Evolutionary conservation across 1,140 invertebrate genomes (phyloP), one percentile per base, ranked within the genome.

Genomic region (Trichoplusia ni): DNA sequence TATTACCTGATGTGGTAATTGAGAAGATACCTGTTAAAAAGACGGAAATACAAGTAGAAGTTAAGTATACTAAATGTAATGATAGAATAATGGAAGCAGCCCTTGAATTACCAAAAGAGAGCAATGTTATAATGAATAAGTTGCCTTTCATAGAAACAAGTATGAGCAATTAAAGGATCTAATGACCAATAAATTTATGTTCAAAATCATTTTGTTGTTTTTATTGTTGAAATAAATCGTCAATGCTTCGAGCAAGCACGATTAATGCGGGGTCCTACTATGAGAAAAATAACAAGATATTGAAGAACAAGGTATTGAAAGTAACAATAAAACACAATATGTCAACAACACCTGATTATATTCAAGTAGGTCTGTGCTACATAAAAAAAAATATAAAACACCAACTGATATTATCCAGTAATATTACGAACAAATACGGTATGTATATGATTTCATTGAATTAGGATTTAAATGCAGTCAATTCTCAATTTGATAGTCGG

Each of bases 331-430:
- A 64, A 70, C 68, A 72, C 54, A 40, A 29, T 29, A 5, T 23
- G 9, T 72, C 29, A 66, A 72, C 69, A 71, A 77, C 67, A 75
- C 69, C 61, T 71, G 69, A 75, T 75, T 75, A 71, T 75, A 71
- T 75, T 71, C 33, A 66, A 71, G 23, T 67, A 63, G 65, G 44
- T 69, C 35, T 64, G 54, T 37, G 51, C 46, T 68, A 58, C 53
- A 35, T 44, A 59, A 64, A 68, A 67, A 72, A 70, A 67, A 69
- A 64, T 73, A 73, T 53, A 73, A 73, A 68, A 70, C 56, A 64
- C 51, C n/a, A 56, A 35, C 25, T 44, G 38, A 60, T 47, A n/a
- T 44, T 16, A 23, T 60, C 23, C 21, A 51, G 14, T 9, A 58
- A 23, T n/a, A 40, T 62, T 8, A 42, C 31, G 33, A 29, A 31